Evolutionary conservation across 2,113 vertebrate species (phyloP).

Genomic region (Ictalurus furcatus): DNA sequence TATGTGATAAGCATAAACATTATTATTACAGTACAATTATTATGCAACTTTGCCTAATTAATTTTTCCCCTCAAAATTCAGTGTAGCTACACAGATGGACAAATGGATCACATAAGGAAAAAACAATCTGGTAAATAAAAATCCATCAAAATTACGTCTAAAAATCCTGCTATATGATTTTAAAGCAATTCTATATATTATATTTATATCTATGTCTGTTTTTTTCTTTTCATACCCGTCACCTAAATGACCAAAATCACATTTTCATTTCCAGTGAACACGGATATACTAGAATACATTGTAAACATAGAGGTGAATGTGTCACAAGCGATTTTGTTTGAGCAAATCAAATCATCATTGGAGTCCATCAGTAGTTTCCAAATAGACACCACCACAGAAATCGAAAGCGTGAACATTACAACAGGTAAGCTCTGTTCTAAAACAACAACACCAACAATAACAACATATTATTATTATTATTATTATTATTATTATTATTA

Average conservation of each 20-base stretch:
- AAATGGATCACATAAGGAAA: slow-evolving; percentile 39
- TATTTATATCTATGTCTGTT: background rate
- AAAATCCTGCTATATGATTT: background rate
- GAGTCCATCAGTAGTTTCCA: slow-evolving; percentile 19
- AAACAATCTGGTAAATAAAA: slow-evolving; percentile 53
- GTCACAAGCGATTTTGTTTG: slow-evolving; percentile 36
- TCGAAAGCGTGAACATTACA: slow-evolving; percentile 45
- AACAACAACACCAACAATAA: too few relatives aligned
- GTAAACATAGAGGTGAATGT: slow-evolving; percentile 38
- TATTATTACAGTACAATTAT: background rate
- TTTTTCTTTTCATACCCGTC: background rate
- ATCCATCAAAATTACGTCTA: background rate
- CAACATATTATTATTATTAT: background rate
- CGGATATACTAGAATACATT: background rate
- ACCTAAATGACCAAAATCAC: background rate
- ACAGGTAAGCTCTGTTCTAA: slow-evolving; percentile 52
- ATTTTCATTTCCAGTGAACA: background rate
- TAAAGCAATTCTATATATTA: background rate
- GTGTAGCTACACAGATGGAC: slow-evolving; percentile 42
- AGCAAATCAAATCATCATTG: slow-evolving; percentile 9
- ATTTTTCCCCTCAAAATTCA: slow-evolving; percentile 4
- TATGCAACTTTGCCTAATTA: background rate
- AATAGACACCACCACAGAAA: slow-evolving; percentile 44
- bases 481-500: background rate
- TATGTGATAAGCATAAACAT: background rate